phyloP scores from a whole-genome alignment of 2,888 invertebrate genomes.

The Lasioglossum leucozonium region DNA sequence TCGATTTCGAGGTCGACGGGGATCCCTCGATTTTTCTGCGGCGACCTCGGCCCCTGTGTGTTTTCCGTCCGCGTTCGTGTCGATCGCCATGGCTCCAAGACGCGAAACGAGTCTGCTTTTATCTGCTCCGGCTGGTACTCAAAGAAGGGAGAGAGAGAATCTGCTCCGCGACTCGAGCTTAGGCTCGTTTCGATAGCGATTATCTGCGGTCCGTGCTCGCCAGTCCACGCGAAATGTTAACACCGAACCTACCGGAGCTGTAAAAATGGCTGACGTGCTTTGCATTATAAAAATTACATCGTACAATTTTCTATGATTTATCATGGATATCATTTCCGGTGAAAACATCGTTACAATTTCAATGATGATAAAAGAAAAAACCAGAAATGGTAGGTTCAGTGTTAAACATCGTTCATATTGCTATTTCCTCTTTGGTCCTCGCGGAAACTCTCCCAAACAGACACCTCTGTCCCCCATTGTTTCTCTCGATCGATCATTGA shows the following conservation, averaged over 20 bases:
- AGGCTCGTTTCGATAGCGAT: constrained; percentile 24
- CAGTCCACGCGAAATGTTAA: neutral
- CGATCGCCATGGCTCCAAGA: constrained; percentile 15
- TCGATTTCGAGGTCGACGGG: constrained; percentile 30
- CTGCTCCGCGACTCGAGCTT: constrained; percentile 45
- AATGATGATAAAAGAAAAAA: too few species aligned
- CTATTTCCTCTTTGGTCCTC: too few species aligned
- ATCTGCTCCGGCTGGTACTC: constrained; percentile 37
- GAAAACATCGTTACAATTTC: too few species aligned
- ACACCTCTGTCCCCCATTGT: too few species aligned
- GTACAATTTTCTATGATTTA: too few species aligned
- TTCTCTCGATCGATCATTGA: neutral
- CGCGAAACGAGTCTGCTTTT: constrained; percentile 42
- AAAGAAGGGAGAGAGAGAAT: constrained; percentile 15
- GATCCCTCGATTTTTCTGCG: constrained; percentile 53
- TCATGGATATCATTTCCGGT: too few species aligned
- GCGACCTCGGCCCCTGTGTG: constrained; percentile 20
- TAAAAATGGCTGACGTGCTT: too few species aligned
- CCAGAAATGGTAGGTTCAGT: too few species aligned
- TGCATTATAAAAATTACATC: too few species aligned
- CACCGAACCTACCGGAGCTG: too few species aligned
- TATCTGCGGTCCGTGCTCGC: constrained; percentile 15
- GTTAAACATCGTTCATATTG: too few species aligned
- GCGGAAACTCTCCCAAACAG: too few species aligned
- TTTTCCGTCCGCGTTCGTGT: constrained; percentile 36